Percentiles rank a stretch among this genome's conserved stretches.
Conservation (phyloP, 2,797 vertebrate genomes). For the Spinus pinus region DNA sequence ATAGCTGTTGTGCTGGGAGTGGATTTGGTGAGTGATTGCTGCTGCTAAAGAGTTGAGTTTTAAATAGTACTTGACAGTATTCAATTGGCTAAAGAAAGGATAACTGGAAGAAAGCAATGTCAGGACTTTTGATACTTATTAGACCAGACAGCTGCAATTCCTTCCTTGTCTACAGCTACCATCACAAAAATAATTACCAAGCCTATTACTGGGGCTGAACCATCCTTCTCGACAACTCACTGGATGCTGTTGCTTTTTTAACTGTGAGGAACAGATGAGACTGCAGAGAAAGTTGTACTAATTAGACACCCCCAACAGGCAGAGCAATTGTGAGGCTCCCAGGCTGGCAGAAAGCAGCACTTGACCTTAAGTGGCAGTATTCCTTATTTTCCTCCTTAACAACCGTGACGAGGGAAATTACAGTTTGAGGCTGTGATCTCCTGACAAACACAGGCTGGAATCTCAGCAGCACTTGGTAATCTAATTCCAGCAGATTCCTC, state of each 20-base stretch:
- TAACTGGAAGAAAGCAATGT: constrained; percentile 39
- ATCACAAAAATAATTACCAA: constrained; percentile 43
- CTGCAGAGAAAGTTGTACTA: constrained; percentile 37
- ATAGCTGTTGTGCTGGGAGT: not conserved
- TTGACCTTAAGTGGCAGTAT: constrained; percentile 17
- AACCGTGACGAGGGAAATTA: not conserved
- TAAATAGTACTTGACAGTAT: constrained; percentile 44
- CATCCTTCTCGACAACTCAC: not conserved
- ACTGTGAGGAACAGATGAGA: constrained; percentile 19
- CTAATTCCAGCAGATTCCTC: not conserved
- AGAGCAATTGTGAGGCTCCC: constrained; percentile 6
- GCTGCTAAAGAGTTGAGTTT: not conserved
- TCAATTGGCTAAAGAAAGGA: constrained; percentile 47
- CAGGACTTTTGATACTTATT: constrained; percentile 30
- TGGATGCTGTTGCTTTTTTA: constrained; percentile 42
- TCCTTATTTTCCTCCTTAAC: constrained; percentile 9
- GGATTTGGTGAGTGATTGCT: not conserved
- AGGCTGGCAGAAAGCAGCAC: not conserved
- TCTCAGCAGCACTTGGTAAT: not conserved
- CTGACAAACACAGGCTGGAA: not conserved
- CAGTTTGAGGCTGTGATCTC: not conserved
- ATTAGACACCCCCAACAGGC: constrained; percentile 16
- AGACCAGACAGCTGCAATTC: constrained; percentile 36
- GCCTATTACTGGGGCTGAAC: constrained; percentile 29
- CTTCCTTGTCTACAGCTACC: constrained; percentile 19